Conservation (phyloP, 2,113 vertebrate genomes). For the Oenanthe oenanthe region DNA sequence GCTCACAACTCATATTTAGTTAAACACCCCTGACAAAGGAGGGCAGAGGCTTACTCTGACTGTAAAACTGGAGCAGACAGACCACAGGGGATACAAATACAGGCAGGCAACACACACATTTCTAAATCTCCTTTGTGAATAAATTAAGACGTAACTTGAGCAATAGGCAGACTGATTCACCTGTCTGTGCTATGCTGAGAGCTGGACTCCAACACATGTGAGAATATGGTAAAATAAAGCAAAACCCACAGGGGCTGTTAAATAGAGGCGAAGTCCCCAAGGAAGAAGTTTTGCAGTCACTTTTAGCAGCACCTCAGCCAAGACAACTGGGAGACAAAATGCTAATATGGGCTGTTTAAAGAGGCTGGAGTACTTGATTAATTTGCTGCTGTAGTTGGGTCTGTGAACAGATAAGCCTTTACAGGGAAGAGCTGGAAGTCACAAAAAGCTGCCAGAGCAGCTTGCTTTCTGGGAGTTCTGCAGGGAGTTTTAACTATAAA, state of each 20-base stretch:
- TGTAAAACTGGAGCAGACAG: neutral
- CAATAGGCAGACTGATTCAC: conserved; percentile 1
- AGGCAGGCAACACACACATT: neutral
- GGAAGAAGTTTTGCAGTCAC: conserved; percentile 23
- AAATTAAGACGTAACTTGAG: conserved; percentile 12
- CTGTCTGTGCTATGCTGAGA: neutral
- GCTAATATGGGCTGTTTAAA: neutral
- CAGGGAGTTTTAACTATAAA: neutral
- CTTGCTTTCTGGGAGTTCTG: neutral
- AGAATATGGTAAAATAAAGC: neutral
- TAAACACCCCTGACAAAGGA: conserved; percentile 13
- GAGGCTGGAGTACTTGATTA: conserved; percentile 6
- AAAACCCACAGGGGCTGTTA: conserved; percentile 30
- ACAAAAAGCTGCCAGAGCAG: neutral
- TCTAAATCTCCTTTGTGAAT: conserved; percentile 6
- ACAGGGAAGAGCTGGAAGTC: neutral
- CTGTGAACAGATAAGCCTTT: conserved; percentile 5
- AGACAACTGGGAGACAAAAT: conserved; percentile 24
- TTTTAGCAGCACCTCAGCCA: neutral
- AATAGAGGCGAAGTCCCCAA: neutral
- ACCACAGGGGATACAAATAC: neutral
- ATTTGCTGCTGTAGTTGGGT: neutral
- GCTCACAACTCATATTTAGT: neutral
- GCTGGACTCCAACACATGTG: neutral
- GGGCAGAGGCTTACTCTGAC: neutral